Evolutionary conservation across 2,888 invertebrate species (phyloP).

Genomic region (Apodemia hepburni): DNA sequence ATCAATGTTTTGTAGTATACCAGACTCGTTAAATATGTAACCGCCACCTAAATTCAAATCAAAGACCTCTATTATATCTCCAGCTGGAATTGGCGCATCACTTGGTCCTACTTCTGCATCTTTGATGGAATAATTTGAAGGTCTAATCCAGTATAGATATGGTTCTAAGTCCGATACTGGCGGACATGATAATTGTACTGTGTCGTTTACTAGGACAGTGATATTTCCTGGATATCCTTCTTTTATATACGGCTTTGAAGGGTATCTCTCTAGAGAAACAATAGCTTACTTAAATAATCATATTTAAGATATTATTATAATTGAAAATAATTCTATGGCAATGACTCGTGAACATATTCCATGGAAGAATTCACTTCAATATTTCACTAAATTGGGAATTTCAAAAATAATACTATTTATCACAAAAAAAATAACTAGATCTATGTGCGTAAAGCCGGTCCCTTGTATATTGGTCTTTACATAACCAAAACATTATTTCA

Average conservation of each 20-base stretch:
- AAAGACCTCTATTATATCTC: constrained; percentile 64
- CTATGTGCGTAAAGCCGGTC: too few species aligned
- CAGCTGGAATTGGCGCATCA: constrained; percentile 60
- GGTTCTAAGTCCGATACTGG: constrained; percentile 92
- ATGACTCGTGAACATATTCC: neutral
- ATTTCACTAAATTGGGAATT: too few species aligned
- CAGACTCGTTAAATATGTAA: constrained; percentile 15
- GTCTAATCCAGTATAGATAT: constrained; percentile 88
- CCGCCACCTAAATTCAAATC: constrained; percentile 51
- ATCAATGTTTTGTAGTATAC: constrained; percentile 7
- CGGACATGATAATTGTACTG: constrained; percentile 88
- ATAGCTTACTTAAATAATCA: neutral
- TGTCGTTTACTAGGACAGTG: constrained; percentile 87
- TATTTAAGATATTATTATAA: neutral
- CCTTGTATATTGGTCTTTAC: too few species aligned
- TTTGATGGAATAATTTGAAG: constrained; percentile 60
- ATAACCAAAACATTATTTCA: too few species aligned
- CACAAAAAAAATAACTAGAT: too few species aligned
- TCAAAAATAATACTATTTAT: too few species aligned
- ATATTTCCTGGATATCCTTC: constrained; percentile 90
- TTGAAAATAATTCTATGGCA: too few species aligned
- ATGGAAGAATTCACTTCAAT: neutral
- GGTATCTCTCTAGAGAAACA: constrained; percentile 85
- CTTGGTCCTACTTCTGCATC: constrained; percentile 64
- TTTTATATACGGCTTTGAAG: constrained; percentile 91